Percentiles rank a stretch among this genome's conserved stretches.
These are phyloP conservation scores for Gallinago undulata DNA, from an alignment of 2,113 vertebrate genomes.

Conservation along the genomic window DNA sequence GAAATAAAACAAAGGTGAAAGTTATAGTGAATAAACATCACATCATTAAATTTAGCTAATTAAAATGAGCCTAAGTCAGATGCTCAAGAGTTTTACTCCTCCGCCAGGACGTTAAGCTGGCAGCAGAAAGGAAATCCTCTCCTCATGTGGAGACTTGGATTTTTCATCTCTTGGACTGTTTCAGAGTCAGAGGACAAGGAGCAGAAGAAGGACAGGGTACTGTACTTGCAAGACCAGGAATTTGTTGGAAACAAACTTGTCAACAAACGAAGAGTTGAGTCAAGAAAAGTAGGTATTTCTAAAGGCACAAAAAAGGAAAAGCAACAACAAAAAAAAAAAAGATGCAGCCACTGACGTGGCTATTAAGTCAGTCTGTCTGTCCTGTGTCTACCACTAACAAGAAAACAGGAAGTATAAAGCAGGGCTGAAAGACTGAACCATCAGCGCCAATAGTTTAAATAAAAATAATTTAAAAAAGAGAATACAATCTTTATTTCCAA, in stretches of 20 bases:
- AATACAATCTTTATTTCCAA: not conserved
- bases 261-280: not conserved
- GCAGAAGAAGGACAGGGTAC: not conserved
- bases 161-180: not conserved
- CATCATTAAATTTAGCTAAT: not conserved
- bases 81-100: not conserved
- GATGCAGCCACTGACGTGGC: not conserved
- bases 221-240: not conserved
- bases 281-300: not conserved
- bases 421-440: not conserved
- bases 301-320: not conserved
- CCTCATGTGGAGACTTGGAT: not conserved
- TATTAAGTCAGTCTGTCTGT: not conserved
- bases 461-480: not conserved
- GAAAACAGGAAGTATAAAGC: not conserved
- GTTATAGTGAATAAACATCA: not conserved
- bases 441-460: not conserved
- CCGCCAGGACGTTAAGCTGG: fast-evolving
- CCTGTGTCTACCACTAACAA: not conserved
- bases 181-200: not conserved
- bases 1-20: not conserved
- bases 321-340: not conserved
- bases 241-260: not conserved
- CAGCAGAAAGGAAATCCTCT: not conserved
- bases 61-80: not conserved